Evolutionary conservation across 2,113 vertebrate species (phyloP).

Genomic region (Siphamia tubifer): DNA sequence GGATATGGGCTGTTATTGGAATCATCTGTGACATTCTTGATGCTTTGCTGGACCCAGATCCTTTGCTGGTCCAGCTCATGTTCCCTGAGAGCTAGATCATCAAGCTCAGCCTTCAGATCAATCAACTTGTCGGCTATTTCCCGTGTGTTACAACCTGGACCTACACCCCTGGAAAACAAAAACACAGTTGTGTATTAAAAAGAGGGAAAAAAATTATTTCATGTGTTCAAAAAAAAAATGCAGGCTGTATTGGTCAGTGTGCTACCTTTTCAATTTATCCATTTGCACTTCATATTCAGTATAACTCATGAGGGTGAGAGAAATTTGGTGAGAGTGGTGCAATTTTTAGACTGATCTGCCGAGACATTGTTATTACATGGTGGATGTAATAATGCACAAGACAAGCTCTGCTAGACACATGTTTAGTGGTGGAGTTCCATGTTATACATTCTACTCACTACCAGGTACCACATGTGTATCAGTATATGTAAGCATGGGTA

Average conservation of each 20-base stretch:
- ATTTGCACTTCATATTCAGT: too few species aligned
- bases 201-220: not conserved
- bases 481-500: too few species aligned
- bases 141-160: constrained; percentile 96
- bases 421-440: not conserved
- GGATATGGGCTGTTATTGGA: constrained; percentile 98
- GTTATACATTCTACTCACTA: not conserved
- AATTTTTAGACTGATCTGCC: too few species aligned
- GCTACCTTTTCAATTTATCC: too few species aligned
- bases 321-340: too few species aligned
- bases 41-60: constrained; percentile 98
- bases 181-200: not conserved
- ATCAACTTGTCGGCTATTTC: constrained; percentile 98
- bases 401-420: not conserved
- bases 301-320: too few species aligned
- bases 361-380: too few species aligned
- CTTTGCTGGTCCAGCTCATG: constrained; percentile 96
- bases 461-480: too few species aligned
- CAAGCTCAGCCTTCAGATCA: constrained; percentile 95
- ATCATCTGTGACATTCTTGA: constrained; percentile 96
- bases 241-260: too few species aligned
- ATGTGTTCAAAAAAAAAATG: not conserved
- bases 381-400: too few species aligned
- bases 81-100: constrained; percentile 91
- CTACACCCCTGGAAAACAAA: constrained; percentile 86